These are phyloP conservation scores for Mormyrops boulengeri DNA, from an alignment of 2,797 vertebrate genomes.

Conservation along the genomic window DNA sequence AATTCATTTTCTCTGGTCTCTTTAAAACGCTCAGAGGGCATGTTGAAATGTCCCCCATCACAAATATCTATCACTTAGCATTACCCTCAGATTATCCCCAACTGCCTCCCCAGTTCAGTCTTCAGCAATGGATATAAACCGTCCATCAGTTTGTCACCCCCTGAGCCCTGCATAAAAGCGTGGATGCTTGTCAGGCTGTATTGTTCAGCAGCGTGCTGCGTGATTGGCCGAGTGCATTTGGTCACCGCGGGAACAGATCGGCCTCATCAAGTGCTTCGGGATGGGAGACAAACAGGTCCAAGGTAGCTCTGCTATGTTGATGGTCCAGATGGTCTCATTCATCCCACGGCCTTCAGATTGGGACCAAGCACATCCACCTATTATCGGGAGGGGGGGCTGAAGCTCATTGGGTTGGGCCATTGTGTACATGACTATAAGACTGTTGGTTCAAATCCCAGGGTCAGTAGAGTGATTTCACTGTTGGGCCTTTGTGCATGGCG, in stretches of 20 bases:
- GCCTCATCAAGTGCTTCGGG: background rate
- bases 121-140: background rate
- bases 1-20: background rate
- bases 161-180: background rate
- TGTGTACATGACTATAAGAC: background rate
- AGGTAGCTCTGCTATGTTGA: background rate
- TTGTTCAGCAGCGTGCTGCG: background rate
- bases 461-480: background rate
- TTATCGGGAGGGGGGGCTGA: background rate
- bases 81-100: background rate
- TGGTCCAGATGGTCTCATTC: background rate
- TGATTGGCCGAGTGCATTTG: background rate
- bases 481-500: background rate
- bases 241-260: background rate
- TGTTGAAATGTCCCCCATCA: background rate
- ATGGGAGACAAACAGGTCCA: background rate
- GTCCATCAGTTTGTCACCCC: background rate
- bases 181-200: background rate
- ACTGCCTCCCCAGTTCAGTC: background rate
- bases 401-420: background rate
- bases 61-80: background rate
- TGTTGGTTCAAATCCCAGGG: background rate
- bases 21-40: background rate
- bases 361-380: background rate
- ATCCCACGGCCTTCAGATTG: background rate